Percentiles rank a stretch among this genome's conserved stretches.
These are phyloP conservation scores for Champsocephalus gunnari DNA, from an alignment of 2,797 vertebrate species.

Conservation along the genomic window DNA sequence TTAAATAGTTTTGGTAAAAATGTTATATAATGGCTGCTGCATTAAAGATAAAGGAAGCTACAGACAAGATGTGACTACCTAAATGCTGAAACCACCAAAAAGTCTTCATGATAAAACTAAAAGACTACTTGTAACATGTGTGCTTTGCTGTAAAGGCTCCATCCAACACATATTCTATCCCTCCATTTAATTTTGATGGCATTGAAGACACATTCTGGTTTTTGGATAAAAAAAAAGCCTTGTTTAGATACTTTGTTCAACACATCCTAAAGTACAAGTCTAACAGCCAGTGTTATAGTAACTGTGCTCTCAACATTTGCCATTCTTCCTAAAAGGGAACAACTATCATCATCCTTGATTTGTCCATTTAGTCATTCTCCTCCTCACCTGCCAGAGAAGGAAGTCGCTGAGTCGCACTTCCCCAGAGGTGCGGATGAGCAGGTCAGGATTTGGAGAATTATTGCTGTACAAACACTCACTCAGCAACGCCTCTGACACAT, in stretches of 20 bases:
- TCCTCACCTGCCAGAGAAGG: conserved; percentile 96
- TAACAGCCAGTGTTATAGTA: background rate
- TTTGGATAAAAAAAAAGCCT: background rate
- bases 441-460: conserved; percentile 94
- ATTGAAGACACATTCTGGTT: background rate
- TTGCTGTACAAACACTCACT: conserved; percentile 95
- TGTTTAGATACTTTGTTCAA: background rate
- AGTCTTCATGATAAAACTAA: background rate
- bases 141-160: background rate
- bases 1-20: too few relatives aligned
- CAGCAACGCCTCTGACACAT: conserved; percentile 92
- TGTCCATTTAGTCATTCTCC: conserved; percentile 4
- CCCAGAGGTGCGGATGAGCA: conserved; percentile 97
- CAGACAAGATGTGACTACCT: background rate
- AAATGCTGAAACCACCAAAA: background rate
- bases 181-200: background rate
- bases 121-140: background rate
- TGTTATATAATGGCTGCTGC: too few relatives aligned
- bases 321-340: background rate
- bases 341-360: background rate
- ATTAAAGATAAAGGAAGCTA: background rate
- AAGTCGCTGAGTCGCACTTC: conserved; percentile 98
- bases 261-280: conserved; percentile 22
- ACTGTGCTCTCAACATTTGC: background rate
- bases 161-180: background rate